Conservation (phyloP, 2,888 invertebrate genomes). For the Blomia tropicalis region DNA sequence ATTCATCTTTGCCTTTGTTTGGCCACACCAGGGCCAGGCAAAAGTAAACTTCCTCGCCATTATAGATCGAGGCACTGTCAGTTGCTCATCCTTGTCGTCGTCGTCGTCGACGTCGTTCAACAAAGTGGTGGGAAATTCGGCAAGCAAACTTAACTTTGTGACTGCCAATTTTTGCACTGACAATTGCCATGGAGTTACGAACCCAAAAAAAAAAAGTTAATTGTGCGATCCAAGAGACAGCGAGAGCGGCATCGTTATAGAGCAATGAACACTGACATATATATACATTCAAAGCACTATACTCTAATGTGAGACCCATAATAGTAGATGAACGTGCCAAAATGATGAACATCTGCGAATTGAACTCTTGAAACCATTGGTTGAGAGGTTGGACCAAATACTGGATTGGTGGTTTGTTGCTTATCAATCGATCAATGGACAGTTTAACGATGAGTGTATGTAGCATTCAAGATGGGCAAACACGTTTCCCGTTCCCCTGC, state of each 20-base stretch:
- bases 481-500: too few relatives aligned
- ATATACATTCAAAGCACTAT: too few relatives aligned
- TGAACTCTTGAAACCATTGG: too few relatives aligned
- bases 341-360: conserved; percentile 12
- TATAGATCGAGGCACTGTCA: background rate
- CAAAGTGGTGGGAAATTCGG: conserved; percentile 8
- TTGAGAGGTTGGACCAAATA: too few relatives aligned
- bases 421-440: conserved; percentile 2
- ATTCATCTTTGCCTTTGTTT: too few relatives aligned
- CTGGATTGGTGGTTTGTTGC: background rate
- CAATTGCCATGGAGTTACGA: background rate
- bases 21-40: too few relatives aligned
- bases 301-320: background rate
- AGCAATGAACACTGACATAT: background rate
- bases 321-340: background rate
- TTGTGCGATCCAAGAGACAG: background rate
- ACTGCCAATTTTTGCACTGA: background rate
- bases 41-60: conserved; percentile 13
- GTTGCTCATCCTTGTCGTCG: conserved; percentile 1
- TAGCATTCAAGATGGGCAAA: too few relatives aligned
- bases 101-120: background rate
- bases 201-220: background rate
- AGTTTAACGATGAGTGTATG: too few relatives aligned
- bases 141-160: background rate
- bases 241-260: background rate